These are phyloP conservation scores for Chymomyza caudatula DNA, from an alignment of 2,888 invertebrate species.

Conservation along the genomic window DNA sequence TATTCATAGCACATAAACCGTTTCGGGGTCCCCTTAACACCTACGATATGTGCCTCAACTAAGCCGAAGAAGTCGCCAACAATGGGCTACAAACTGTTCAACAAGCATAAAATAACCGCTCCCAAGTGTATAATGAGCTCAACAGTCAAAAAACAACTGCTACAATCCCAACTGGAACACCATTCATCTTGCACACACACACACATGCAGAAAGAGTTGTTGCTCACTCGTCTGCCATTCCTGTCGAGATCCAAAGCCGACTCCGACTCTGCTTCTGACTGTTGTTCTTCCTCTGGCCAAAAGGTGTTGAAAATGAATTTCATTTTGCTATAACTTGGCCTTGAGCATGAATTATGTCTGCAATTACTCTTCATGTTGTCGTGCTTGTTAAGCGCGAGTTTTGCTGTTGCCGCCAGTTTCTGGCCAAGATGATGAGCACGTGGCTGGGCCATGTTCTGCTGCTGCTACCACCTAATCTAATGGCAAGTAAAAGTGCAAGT, in stretches of 20 bases:
- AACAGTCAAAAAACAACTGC: slow-evolving; percentile 43
- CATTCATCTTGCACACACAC: slow-evolving; percentile 69
- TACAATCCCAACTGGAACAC: slow-evolving; percentile 23
- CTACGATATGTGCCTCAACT: background rate
- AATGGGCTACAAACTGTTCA: background rate
- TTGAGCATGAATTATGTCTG: slow-evolving; percentile 72
- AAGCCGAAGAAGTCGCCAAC: background rate
- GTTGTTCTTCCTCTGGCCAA: background rate
- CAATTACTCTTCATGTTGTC: slow-evolving; percentile 70
- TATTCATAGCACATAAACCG: background rate
- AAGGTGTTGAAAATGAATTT: slow-evolving; percentile 71
- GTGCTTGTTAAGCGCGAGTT: slow-evolving; percentile 22
- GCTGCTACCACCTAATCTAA: slow-evolving; percentile 52
- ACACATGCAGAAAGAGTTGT: slow-evolving; percentile 33
- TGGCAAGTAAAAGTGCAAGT: slow-evolving; percentile 59
- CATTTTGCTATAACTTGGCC: slow-evolving; percentile 58
- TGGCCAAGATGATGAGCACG: background rate
- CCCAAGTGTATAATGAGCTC: background rate
- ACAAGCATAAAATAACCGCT: background rate
- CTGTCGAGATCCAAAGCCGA: background rate
- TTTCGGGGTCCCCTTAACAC: background rate
- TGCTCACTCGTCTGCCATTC: background rate
- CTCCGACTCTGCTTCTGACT: background rate
- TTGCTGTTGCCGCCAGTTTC: slow-evolving; percentile 10
- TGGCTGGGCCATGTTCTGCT: background rate